A percentile compares a stretch with the other conserved stretches of the same genome.
Conservation (phyloP, 2,113 vertebrate species). For the Agapornis roseicollis region DNA sequence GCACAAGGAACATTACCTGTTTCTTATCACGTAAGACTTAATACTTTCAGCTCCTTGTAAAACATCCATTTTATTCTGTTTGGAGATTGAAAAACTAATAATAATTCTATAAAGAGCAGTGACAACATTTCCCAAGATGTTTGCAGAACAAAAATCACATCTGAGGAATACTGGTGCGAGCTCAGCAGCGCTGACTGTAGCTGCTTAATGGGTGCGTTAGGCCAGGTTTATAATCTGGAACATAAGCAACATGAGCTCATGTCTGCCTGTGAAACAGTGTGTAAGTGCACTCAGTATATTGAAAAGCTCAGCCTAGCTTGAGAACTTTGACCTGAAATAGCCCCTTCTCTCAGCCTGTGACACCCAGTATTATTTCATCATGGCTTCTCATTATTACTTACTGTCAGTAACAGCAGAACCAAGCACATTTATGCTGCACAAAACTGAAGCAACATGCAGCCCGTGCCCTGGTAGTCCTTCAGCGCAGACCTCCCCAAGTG, state of each 20-base stretch:
- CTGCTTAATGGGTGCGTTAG: not conserved
- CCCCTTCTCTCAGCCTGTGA: not conserved
- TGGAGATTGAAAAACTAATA: fast-evolving
- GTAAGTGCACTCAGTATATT: not conserved
- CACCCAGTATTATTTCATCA: not conserved
- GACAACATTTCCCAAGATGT: not conserved
- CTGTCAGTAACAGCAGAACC: no score
- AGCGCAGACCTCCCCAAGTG: not conserved
- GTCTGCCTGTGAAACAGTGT: not conserved
- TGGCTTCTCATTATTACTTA: not conserved
- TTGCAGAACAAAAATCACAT: not conserved
- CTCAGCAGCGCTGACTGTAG: not conserved
- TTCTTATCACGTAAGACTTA: not conserved
- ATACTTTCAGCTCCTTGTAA: not conserved
- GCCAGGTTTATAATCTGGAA: not conserved
- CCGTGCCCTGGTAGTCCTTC: not conserved
- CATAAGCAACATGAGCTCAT: not conserved
- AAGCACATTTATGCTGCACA: not conserved
- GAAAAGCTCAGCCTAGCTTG: not conserved
- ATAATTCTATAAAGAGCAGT: not conserved
- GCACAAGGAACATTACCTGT: not conserved
- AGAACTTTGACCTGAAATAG: not conserved
- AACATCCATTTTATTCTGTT: not conserved
- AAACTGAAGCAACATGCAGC: fast-evolving
- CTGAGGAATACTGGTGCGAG: not conserved